phyloP scores from a whole-genome alignment of 2,888 invertebrate genomes.

The Drosophila subquinaria region DNA sequence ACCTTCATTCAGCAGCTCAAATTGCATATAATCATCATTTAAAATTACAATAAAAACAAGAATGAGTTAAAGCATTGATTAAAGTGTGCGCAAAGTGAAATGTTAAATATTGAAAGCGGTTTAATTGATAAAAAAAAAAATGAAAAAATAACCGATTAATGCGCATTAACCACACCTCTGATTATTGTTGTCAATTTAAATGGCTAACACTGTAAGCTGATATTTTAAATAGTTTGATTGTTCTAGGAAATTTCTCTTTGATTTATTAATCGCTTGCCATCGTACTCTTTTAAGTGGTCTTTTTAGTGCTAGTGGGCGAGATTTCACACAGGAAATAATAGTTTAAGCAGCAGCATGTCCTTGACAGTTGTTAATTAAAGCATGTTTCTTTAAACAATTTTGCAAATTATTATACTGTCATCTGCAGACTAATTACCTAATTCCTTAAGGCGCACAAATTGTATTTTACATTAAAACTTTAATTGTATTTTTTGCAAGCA shows the following conservation, averaged over 20 bases:
- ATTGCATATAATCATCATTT: constrained; percentile 41
- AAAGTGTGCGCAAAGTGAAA: constrained; percentile 15
- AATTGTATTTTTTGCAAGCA: neutral
- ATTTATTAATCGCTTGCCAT: neutral
- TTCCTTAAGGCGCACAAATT: constrained; percentile 8
- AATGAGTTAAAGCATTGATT: constrained; percentile 16
- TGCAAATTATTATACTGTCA: constrained; percentile 19
- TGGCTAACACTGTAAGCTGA: neutral
- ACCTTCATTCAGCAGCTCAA: constrained; percentile 11
- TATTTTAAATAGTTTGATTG: neutral
- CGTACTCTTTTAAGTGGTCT: neutral
- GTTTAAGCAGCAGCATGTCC: neutral
- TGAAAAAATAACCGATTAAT: constrained; percentile 6
- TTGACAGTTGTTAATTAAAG: constrained; percentile 12
- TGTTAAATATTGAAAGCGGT: constrained; percentile 21
- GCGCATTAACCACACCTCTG: constrained; percentile 8
- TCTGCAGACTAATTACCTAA: constrained; percentile 22
- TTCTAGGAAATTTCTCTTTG: neutral
- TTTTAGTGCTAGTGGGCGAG: neutral
- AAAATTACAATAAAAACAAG: constrained; percentile 12
- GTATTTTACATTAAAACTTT: neutral
- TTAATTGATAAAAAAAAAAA: constrained; percentile 28
- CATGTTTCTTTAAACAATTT: constrained; percentile 14
- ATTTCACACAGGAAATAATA: constrained; percentile 8
- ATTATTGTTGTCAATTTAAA: constrained; percentile 3